A percentile compares a stretch with the other conserved stretches of the same genome.
phyloP scores from a whole-genome alignment of 2,888 invertebrate species.

The Cheilosia grossa region DNA sequence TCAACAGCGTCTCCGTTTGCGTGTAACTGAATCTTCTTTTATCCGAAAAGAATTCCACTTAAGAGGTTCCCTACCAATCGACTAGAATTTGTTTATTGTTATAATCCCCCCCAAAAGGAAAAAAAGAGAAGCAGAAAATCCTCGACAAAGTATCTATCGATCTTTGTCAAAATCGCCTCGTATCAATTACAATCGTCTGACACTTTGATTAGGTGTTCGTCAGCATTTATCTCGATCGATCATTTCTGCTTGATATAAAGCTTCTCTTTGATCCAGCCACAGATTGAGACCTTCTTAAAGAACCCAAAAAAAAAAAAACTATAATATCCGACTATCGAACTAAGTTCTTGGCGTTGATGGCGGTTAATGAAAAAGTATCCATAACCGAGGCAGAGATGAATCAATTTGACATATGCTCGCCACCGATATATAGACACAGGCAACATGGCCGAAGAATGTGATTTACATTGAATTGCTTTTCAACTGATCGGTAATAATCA shows the following conservation, averaged over 20 bases:
- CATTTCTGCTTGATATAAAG: conserved; percentile 38
- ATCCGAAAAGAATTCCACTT: conserved; percentile 44
- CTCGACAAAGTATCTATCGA: conserved; percentile 63
- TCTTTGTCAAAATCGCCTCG: conserved; percentile 63
- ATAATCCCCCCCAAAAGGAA: not conserved
- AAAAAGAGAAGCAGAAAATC: conserved; percentile 1
- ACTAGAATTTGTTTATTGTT: conserved; percentile 70
- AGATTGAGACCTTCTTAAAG: conserved; percentile 44
- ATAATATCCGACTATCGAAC: not conserved
- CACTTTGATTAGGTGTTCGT: conserved; percentile 72
- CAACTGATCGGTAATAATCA: conserved; percentile 39
- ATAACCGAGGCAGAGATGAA: conserved; percentile 69
- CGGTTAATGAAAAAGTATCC: conserved; percentile 67
- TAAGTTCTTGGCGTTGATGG: conserved; percentile 65
- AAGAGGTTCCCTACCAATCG: conserved; percentile 44
- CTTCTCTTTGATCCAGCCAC: conserved; percentile 52
- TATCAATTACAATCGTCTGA: conserved; percentile 70
- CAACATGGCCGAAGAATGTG: conserved; percentile 51
- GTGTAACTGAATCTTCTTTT: conserved; percentile 48
- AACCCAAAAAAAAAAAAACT: not conserved
- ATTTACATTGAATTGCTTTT: conserved; percentile 65
- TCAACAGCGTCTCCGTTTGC: conserved; percentile 28
- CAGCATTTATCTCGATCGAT: conserved; percentile 74
- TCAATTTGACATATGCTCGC: conserved; percentile 71
- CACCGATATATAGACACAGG: conserved; percentile 35